Base-by-base conservation (phyloP, 2,888 invertebrate genomes). In the Alsophila aescularia region DNA sequence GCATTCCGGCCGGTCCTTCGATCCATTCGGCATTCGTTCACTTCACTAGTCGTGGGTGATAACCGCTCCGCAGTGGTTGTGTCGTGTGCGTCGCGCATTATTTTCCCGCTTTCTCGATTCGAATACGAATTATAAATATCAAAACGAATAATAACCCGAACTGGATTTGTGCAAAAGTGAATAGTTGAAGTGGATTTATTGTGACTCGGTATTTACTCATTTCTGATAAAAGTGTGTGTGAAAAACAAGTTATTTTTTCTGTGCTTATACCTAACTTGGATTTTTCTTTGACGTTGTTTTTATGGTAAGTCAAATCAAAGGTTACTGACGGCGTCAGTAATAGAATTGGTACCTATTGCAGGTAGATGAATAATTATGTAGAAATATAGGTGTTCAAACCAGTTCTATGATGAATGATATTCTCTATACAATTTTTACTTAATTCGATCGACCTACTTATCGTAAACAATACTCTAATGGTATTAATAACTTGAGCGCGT, bases 41-140 rank as follows among this genome's bases (percentile, higher is more conserved):
- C 76, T 70, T 50, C 54, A 52, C 41, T 77, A 89, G 90, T 90
- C 83, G 81, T 75, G 77, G 70, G 72, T 85, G 88, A 87, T 88
- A 88, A 85, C 82, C 79, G 81, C 58, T 63, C 29, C 45, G 39
- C 15, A 58, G 41, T 32, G 70, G 81, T 74, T 70, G 87, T 79
- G 53, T 65, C 31, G 62, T 67, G 63, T 62, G 62, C 57, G 62
- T 52, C 65, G 50, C 56, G 58, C 62, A 24, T 53, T 60, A 64
- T 58, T 55, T 72, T 78, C 76, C 77, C 87, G 85, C 86, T 85
- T 70, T 72, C 69, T 73, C 80, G 81, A 58, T 39, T 61, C 62
- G 53, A 79, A 75, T 78, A 60, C 56, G 51, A 58, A 48, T 48
- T 51, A 18, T 27, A 61, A 58, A 51, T 18, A 27, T 27, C 18